phyloP scores from a whole-genome alignment of 2,797 vertebrate species.

The Leuciscus waleckii region DNA sequence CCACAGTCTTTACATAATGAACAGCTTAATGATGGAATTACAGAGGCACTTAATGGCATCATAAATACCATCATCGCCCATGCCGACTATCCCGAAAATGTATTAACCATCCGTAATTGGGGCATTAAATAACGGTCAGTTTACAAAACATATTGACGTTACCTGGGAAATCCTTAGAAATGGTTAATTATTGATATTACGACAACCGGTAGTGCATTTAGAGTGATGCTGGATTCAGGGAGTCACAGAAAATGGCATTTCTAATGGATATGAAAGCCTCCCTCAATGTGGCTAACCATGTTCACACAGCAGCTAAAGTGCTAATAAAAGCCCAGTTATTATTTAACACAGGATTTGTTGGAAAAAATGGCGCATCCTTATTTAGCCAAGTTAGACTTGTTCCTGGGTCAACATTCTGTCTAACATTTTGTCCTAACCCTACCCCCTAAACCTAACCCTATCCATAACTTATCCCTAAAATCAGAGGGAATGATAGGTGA shows the following conservation, averaged over 20 bases:
- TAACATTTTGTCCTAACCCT: too few relatives aligned
- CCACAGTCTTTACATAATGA: slow-evolving; percentile 78
- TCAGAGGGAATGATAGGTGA: too few relatives aligned
- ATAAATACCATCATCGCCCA: slow-evolving; percentile 67
- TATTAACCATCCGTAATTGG: slow-evolving; percentile 53
- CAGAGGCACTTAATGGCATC: slow-evolving; percentile 76
- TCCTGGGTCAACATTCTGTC: too few relatives aligned
- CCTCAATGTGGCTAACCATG: not conserved
- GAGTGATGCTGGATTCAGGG: not conserved
- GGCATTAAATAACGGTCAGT: slow-evolving; percentile 43
- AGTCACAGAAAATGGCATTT: slow-evolving; percentile 16
- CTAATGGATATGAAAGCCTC: not conserved
- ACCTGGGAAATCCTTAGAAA: slow-evolving; percentile 44
- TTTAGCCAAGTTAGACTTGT: too few relatives aligned
- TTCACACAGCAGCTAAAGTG: not conserved
- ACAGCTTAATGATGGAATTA: slow-evolving; percentile 78
- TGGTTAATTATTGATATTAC: slow-evolving; percentile 35
- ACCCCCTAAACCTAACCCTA: too few relatives aligned
- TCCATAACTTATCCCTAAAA: too few relatives aligned
- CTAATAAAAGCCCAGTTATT: not conserved
- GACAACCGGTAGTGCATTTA: slow-evolving; percentile 6
- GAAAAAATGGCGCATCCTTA: not conserved
- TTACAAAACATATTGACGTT: slow-evolving; percentile 40
- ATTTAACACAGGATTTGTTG: not conserved
- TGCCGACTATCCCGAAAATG: slow-evolving; percentile 38